Base-by-base conservation (phyloP, 1,140 invertebrate genomes). In the Diprion similis region DNA sequence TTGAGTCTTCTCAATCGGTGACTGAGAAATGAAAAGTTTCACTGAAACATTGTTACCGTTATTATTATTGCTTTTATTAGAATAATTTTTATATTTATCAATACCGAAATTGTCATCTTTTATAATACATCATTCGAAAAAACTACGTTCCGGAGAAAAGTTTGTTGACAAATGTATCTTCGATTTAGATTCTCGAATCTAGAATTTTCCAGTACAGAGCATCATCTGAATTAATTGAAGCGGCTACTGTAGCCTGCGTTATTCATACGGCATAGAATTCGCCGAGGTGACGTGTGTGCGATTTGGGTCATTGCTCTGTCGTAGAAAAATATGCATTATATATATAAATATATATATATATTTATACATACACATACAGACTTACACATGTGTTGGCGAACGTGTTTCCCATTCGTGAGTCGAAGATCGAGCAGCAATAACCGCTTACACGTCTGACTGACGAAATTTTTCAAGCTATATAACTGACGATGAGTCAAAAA, bases 291-390 rank as follows among this genome's bases (percentile, higher is more conserved):
- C 51, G 51, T 17, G 51, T 17, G 51, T 17, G 51, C 51, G 51
- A 59, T 59, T 17, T 59, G 51, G 51, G 51, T 59, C 51, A 59
- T 59, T 59, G 51, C 51, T 59, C 51, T 11, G 51, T 59, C 51
- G 51, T 15, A 59, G n/a, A 37, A 37, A 37, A 37, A 37, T 37
- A 37, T 37, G 24, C 24, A 6, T 37, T 37, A 37, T 37, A 37
- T 1, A 37, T 37, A 6, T 37, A 37, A 3, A 0, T 6, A 37
- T 6, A 59, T 66, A 47, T 46, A 46, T 68, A n/a, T 15, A 10
- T 51, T 47, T 19, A 65, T 10, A 11, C 10, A 46, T 37, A 46
- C n/a, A 71, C 13, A 17, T 64, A 48, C 9, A n/a, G 59, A 71
- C 15, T 24, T 18, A 68, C 24, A 18, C 17, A 15, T 71, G 72